Percentiles rank a stretch among this genome's conserved stretches.
These are phyloP conservation scores for Typhlichthys eigenmanni DNA, from an alignment of 2,797 vertebrate species.

Conservation along the genomic window DNA sequence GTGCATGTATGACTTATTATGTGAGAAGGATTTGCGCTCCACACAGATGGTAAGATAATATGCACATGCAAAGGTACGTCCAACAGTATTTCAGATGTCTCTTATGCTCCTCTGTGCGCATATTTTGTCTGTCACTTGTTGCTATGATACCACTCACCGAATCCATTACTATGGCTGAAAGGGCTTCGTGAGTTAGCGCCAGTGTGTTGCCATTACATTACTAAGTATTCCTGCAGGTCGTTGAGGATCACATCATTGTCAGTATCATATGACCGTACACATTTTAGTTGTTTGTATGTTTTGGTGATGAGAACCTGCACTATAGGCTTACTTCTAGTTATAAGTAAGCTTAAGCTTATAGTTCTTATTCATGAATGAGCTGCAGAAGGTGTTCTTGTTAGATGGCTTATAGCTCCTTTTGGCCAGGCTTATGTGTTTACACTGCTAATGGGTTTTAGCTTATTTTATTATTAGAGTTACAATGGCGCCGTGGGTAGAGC, in stretches of 20 bases:
- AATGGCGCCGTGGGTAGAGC: too few relatives aligned
- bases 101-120: neutral
- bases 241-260: neutral
- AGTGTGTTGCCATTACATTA: constrained; percentile 13
- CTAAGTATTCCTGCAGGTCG: constrained; percentile 5
- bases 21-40: too few relatives aligned
- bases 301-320: too few relatives aligned
- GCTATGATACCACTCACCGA: constrained; percentile 47
- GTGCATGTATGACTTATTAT: too few relatives aligned
- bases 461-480: too few relatives aligned
- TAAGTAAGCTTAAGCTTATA: too few relatives aligned
- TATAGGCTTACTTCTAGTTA: too few relatives aligned
- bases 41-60: neutral
- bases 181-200: neutral
- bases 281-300: constrained; percentile 1
- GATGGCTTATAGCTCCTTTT: too few relatives aligned
- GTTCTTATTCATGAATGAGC: too few relatives aligned
- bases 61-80: neutral
- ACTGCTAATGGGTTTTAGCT: too few relatives aligned
- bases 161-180: constrained; percentile 33
- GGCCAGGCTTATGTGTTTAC: too few relatives aligned
- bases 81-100: neutral
- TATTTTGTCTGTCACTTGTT: constrained; percentile 45
- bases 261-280: neutral
- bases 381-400: too few relatives aligned